These are phyloP conservation scores for Reticulitermes speratus DNA, from an alignment of 1,140 invertebrate species.

Conservation along the genomic window DNA sequence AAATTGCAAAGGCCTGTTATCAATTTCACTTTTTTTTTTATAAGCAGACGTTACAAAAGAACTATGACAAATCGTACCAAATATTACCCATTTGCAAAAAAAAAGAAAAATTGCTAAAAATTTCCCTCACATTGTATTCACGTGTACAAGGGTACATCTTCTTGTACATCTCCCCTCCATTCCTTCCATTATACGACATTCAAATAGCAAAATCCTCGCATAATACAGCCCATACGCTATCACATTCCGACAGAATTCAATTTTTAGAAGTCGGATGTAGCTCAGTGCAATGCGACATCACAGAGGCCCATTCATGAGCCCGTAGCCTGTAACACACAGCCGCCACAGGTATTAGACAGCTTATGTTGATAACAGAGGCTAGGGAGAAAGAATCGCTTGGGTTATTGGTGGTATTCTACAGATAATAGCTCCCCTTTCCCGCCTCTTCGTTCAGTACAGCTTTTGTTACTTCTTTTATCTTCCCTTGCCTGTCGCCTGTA, in stretches of 20 bases:
- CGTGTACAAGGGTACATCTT: too few relatives aligned
- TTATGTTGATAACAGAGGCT: background rate
- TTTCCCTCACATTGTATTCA: too few relatives aligned
- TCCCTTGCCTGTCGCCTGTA: background rate
- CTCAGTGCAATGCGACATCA: background rate
- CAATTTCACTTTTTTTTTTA: too few relatives aligned
- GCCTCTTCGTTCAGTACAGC: background rate
- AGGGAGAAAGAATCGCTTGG: background rate
- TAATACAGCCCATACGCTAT: background rate
- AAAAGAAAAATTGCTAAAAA: too few relatives aligned
- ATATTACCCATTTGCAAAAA: too few relatives aligned
- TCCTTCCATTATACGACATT: too few relatives aligned
- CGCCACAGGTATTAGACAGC: background rate
- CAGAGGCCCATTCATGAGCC: background rate
- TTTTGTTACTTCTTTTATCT: slow-evolving; percentile 7
- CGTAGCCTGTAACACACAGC: background rate
- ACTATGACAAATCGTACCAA: too few relatives aligned
- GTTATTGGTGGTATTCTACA: slow-evolving; percentile 5
- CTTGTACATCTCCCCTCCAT: too few relatives aligned
- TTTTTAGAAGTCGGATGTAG: background rate
- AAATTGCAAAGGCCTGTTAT: too few relatives aligned
- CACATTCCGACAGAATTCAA: background rate
- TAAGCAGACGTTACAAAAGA: too few relatives aligned
- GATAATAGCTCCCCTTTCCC: background rate
- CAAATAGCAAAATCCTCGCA: too few relatives aligned